These are phyloP conservation scores for Drosophila setifemur DNA, from an alignment of 1,140 invertebrate species.

Conservation along the genomic window DNA sequence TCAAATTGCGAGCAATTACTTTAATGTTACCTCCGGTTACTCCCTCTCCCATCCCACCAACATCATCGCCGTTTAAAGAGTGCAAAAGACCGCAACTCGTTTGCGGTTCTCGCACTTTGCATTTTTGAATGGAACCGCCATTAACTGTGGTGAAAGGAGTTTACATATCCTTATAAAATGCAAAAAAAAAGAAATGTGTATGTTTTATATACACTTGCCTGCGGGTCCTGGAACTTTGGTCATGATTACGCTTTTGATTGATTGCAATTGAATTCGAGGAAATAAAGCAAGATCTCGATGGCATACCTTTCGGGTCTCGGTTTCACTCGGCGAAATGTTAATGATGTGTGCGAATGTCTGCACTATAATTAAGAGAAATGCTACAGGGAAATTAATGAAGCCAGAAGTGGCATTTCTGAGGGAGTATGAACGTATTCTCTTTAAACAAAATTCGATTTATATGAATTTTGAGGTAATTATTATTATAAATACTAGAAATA, in stretches of 20 bases:
- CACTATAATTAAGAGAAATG: conserved; percentile 19
- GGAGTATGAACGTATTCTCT: background rate
- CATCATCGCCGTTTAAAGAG: conserved; percentile 3
- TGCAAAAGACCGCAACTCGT: conserved; percentile 64
- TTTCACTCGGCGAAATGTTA: conserved; percentile 3
- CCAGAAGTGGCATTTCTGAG: background rate
- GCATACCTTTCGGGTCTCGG: conserved; percentile 12
- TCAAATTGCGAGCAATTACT: conserved; percentile 72
- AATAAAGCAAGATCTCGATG: background rate
- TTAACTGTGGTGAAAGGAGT: conserved; percentile 31
- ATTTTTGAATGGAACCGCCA: conserved; percentile 49
- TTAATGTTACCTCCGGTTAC: conserved; percentile 54
- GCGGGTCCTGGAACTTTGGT: background rate
- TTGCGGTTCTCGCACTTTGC: conserved; percentile 35
- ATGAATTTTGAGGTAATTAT: no score
- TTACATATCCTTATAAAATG: conserved; percentile 17
- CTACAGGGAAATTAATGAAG: conserved; percentile 13
- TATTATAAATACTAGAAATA: no score
- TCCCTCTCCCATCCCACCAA: no score
- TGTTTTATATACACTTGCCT: no score
- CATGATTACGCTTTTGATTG: conserved; percentile 49
- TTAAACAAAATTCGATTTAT: no score
- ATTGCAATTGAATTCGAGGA: conserved; percentile 26
- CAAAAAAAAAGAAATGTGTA: conserved; percentile 5
- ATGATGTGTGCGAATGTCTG: conserved; percentile 23